A percentile compares a stretch with the other conserved stretches of the same genome.
These are phyloP conservation scores for Ceratotherium simum DNA, from an alignment of 2,113 vertebrate species.

Conservation along the genomic window DNA sequence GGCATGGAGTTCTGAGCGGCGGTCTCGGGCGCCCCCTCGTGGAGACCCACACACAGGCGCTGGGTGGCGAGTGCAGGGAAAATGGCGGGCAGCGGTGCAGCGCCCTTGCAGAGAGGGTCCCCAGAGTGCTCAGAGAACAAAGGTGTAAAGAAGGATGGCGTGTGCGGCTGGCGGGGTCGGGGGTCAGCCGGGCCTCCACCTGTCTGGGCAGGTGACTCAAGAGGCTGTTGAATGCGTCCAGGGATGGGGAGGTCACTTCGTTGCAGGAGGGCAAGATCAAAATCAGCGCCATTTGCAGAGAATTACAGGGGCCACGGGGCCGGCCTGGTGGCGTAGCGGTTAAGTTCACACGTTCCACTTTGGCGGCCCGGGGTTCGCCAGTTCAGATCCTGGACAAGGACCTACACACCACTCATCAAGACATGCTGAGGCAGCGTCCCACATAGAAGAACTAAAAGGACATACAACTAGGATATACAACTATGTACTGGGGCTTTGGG, in stretches of 20 bases:
- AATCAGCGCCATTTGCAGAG: background rate
- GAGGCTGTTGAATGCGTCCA: background rate
- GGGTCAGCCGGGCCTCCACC: background rate
- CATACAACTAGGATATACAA: no score
- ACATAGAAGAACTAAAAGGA: no score
- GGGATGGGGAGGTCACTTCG: background rate
- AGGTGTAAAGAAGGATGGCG: background rate
- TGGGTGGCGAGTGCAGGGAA: accelerated
- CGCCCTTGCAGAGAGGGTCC: accelerated
- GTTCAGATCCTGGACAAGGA: no score
- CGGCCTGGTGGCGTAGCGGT: no score
- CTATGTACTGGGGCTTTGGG: no score
- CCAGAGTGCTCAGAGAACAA: background rate
- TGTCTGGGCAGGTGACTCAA: background rate
- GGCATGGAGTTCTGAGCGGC: accelerated
- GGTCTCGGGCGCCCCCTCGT: conserved; percentile 61
- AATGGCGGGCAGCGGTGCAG: accelerated
- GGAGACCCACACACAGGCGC: background rate
- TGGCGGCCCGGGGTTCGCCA: no score
- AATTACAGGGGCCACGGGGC: no score
- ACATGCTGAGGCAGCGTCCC: no score
- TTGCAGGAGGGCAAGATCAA: background rate
- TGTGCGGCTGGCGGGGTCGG: background rate
- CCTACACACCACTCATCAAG: no score
- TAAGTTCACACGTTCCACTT: no score